Evolutionary conservation across 2,888 invertebrate genomes (phyloP), one percentile per base, ranked within the genome.

Genomic region (Noctuana brunneofusca): DNA sequence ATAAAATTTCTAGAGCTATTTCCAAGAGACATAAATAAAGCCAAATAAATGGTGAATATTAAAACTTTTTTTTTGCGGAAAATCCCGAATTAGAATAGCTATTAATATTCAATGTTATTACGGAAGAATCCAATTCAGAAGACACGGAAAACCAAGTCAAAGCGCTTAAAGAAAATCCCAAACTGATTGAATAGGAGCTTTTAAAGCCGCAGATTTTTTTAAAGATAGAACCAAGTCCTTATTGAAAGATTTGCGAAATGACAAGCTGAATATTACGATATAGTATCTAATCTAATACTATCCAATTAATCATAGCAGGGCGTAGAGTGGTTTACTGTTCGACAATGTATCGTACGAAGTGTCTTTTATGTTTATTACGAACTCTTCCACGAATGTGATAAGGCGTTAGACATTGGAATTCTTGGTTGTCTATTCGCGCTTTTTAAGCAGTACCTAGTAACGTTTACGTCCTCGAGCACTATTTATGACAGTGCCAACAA

Each of bases 91-190:
- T 62, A 50, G 20, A 55, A 56, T 30, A 62, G 38, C 41, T 49
- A 62, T 62, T 55, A 55, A 49, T 62, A 62, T 56, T 48, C 46
- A 60, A 48, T 60, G 48, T 55, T 62, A 41, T 48, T 30, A 55
- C 27, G 24, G 22, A 48, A 8, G 18, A 54, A 41, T 49, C 14
- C 62, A 55, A 48, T 55, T 49, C 20, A 16, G 46, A 55, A 8
- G 22, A 48, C 20, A 48, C 22, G 22, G 3, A 38, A 41, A 62
- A 49, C 14, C 35, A 62, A 55, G 54, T 35, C 12, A 50, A 24
- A 48, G 6, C 14, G 53, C 54, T 60, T 27, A n/a, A 60, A 48
- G 38, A 16, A 54, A 60, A 60, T 48, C 54, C 55, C 35, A 30
- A 49, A n/a, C 32, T 62, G 54, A 54, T 55, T 55, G 55, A 62